Conservation (phyloP, 2,113 vertebrate species). For the Ochotona curzoniae region DNA sequence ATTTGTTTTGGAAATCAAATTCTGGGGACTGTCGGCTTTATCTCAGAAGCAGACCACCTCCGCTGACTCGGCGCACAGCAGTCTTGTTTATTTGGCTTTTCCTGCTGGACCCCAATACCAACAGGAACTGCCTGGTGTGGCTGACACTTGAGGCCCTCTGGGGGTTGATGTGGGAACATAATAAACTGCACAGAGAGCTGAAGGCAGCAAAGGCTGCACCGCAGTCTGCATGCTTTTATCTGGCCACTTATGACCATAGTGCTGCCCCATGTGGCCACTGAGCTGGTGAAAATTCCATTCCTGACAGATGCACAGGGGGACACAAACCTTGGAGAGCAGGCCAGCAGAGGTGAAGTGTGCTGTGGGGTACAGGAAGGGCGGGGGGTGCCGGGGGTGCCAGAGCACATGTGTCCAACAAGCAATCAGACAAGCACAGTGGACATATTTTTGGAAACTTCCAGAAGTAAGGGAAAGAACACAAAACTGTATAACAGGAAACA, state of each 20-base stretch:
- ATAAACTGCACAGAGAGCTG: conserved; percentile 79
- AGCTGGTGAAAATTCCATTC: conserved; percentile 54
- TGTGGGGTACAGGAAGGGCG: background rate
- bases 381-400: background rate
- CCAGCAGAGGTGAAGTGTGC: background rate
- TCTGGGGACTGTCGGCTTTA: conserved; percentile 63
- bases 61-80: background rate
- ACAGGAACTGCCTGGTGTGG: conserved; percentile 21
- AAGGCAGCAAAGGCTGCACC: conserved; percentile 77
- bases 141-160: conserved; percentile 33
- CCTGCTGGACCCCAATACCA: conserved; percentile 22
- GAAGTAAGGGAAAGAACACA: background rate
- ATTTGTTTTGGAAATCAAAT: conserved; percentile 79
- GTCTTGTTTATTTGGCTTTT: conserved; percentile 57
- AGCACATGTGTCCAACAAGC: background rate
- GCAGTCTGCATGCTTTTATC: conserved; percentile 74
- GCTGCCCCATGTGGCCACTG: conserved; percentile 51
- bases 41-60: conserved; percentile 61
- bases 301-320: background rate
- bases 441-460: background rate
- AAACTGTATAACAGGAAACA: background rate
- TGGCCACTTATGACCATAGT: conserved; percentile 76
- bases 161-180: conserved; percentile 72
- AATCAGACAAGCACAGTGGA: background rate
- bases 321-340: background rate